Evolutionary conservation across 2,888 invertebrate species (phyloP), one percentile per base, ranked within the genome.

Genomic region (Mayetiola destructor): DNA sequence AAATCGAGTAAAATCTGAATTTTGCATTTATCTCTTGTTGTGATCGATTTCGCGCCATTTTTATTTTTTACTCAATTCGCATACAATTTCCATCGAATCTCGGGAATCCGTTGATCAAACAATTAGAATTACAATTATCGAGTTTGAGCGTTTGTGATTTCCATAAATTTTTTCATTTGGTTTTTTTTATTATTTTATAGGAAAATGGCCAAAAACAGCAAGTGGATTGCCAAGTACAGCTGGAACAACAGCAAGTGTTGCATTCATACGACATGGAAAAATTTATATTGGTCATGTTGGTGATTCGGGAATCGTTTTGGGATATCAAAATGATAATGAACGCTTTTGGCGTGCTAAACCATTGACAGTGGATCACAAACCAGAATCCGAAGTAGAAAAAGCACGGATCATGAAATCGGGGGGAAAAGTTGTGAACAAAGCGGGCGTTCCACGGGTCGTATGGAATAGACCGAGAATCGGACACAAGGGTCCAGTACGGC

Each of bases 271-370:
- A 59, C 80, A 87, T 62, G 88, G 91, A 36, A 95, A 95, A 78
- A 85, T 97, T 63, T 97, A 95, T 67, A 86, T 93, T 59, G 97
- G 96, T 2, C 97, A 97, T 76, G 96, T 97, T 1, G 97, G 97
- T n/a, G 97, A 97, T 74, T 96, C 96, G 0, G 92, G 88, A 27
- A 92, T 99, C 66, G 87, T 93, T 12, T 75, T 94, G 55, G 93
- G 91, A 20, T 85, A 83, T 69, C 84, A 87, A 68, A 82, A 83
- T 63, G 80, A 82, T 62, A 79, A 79, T 60, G 78, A 80, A 63
- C 76, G 78, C 37, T 77, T 79, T 61, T 93, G 92, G 91, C 79
- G 80, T 60, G 85, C 89, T 0, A 82, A 81, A 67, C 82, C 86
- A 9, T 72, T 95, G 58, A 95, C 94, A 1, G 80, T 81, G 64